phyloP scores from a whole-genome alignment of 1,140 invertebrate species.

The Procambarus virginalis region DNA sequence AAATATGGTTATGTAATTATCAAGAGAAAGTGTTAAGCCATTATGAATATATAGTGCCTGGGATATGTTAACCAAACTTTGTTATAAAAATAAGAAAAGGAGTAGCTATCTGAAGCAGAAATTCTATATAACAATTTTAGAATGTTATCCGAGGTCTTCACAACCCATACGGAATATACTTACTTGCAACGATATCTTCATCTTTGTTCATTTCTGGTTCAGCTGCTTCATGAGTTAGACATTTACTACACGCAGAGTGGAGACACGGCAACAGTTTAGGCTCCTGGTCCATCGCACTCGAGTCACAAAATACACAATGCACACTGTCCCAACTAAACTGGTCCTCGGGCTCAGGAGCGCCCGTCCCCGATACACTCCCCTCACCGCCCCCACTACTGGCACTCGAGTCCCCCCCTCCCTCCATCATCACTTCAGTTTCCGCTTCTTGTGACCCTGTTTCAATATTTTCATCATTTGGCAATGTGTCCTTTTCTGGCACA shows the following conservation, averaged over 20 bases:
- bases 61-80: too few relatives aligned
- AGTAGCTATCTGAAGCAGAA: too few relatives aligned
- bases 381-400: slow-evolving; percentile 65
- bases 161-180: slow-evolving; percentile 11
- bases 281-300: slow-evolving; percentile 77
- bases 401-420: slow-evolving; percentile 54
- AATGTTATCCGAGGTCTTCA: background rate
- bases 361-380: slow-evolving; percentile 64
- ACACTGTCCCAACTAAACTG: slow-evolving; percentile 71
- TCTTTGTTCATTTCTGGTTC: slow-evolving; percentile 77
- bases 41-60: too few relatives aligned
- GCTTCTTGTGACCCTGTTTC: slow-evolving; percentile 3
- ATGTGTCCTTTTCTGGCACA: background rate
- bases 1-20: too few relatives aligned
- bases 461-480: background rate
- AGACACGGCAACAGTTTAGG: slow-evolving; percentile 90
- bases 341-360: slow-evolving; percentile 41
- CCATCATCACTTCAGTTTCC: slow-evolving; percentile 9
- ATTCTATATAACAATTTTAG: too few relatives aligned
- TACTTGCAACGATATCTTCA: slow-evolving; percentile 71
- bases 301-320: slow-evolving; percentile 83
- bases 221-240: slow-evolving; percentile 82
- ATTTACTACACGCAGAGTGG: slow-evolving; percentile 86
- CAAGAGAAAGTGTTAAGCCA: too few relatives aligned
- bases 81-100: too few relatives aligned